Conservation (phyloP, 2,888 invertebrate species). For the Cephus pulcher region DNA sequence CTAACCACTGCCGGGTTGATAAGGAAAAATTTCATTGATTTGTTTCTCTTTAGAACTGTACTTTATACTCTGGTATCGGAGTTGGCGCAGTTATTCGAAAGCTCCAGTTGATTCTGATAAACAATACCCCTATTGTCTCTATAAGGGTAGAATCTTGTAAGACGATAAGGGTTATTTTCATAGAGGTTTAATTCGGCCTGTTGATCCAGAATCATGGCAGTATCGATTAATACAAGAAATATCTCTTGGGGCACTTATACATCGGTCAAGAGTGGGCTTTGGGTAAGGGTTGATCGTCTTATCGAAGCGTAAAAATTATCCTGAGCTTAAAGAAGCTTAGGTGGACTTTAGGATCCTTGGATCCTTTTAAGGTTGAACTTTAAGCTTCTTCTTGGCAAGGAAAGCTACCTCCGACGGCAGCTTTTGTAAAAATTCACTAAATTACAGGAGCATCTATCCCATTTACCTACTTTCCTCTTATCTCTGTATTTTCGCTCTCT, state of each 20-base stretch:
- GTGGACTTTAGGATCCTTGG: neutral
- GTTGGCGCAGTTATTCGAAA: neutral
- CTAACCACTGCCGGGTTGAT: neutral
- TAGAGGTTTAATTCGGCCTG: neutral
- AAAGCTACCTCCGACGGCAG: neutral
- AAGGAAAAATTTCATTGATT: no score
- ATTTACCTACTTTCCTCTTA: neutral
- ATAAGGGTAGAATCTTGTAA: neutral
- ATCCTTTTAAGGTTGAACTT: neutral
- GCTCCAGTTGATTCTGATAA: neutral
- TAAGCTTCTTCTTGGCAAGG: neutral
- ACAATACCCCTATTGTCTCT: neutral
- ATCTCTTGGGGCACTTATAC: neutral
- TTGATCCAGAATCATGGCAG: neutral
- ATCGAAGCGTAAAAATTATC: constrained; percentile 6
- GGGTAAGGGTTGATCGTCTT: neutral
- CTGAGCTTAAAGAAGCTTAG: neutral
- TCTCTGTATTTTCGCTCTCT: neutral
- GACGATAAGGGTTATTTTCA: neutral
- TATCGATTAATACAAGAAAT: neutral
- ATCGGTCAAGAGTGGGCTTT: neutral
- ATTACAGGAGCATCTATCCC: neutral
- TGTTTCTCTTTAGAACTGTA: neutral
- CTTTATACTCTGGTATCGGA: neutral
- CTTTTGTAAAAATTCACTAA: neutral